Percentiles rank a stretch among this genome's conserved stretches.
phyloP scores from a whole-genome alignment of 2,113 vertebrate species.

The Numenius arquata region DNA sequence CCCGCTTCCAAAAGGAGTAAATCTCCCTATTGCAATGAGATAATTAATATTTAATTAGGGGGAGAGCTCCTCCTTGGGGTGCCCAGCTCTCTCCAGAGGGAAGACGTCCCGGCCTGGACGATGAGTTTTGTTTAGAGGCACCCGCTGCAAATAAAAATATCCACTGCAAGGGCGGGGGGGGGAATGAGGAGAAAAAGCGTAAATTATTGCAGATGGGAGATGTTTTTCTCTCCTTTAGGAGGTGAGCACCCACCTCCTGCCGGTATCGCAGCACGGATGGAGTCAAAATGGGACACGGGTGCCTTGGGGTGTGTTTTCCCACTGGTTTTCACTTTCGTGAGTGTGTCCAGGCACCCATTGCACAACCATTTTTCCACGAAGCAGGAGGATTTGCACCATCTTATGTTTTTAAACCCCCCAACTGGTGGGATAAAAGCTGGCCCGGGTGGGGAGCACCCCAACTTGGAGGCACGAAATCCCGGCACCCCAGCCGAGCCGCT shows the following conservation, averaged over 20 bases:
- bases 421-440: background rate
- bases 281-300: fast-evolving
- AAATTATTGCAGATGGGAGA: background rate
- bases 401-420: fast-evolving
- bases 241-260: background rate
- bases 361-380: fast-evolving
- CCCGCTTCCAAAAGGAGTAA: background rate
- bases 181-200: background rate
- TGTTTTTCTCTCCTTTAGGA: background rate
- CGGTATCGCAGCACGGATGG: fast-evolving
- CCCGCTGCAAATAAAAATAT: background rate
- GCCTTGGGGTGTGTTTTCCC: background rate
- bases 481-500: background rate
- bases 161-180: fast-evolving
- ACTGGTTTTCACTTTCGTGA: background rate
- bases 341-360: background rate
- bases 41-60: slow-evolving; percentile 49
- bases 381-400: background rate
- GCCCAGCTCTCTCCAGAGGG: background rate
- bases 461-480: fast-evolving
- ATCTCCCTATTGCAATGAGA: slow-evolving; percentile 51
- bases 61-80: slow-evolving; percentile 33
- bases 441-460: no score
- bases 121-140: fast-evolving
- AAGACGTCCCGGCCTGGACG: background rate